Evolutionary conservation across 1,140 invertebrate species (phyloP).

Genomic region (Varroa destructor): DNA sequence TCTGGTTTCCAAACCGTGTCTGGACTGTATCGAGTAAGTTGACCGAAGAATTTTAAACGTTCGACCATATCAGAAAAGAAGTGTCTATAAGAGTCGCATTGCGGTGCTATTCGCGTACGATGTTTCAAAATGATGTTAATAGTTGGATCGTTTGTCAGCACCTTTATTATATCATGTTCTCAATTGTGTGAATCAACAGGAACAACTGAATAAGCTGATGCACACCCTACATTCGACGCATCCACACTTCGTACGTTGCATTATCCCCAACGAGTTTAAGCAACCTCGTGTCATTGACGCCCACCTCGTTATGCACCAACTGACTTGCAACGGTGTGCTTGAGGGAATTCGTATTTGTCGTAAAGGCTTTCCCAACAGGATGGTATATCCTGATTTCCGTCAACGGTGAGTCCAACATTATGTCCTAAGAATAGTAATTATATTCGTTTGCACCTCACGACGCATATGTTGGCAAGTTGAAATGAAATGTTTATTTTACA

Average conservation of each 20-base stretch:
- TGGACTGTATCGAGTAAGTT: slow-evolving; percentile 62
- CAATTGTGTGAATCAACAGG: slow-evolving; percentile 36
- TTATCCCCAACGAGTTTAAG: slow-evolving; percentile 52
- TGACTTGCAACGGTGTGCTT: slow-evolving; percentile 99
- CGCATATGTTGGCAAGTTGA: slow-evolving; percentile 7
- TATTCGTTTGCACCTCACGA: neutral
- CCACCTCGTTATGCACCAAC: slow-evolving; percentile 96
- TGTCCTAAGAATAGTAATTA: slow-evolving; percentile 28
- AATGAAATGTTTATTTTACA: slow-evolving; percentile 21
- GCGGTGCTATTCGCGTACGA: no score
- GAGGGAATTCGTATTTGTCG: slow-evolving; percentile 99
- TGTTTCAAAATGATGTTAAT: no score
- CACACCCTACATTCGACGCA: slow-evolving; percentile 46
- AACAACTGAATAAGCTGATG: slow-evolving; percentile 46
- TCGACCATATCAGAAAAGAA: no score
- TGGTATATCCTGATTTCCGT: slow-evolving; percentile 99
- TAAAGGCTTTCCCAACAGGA: slow-evolving; percentile 99
- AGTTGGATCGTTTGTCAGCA: neutral
- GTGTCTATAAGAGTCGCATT: no score
- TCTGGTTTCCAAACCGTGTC: slow-evolving; percentile 79
- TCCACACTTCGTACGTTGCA: slow-evolving; percentile 52
- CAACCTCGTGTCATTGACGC: slow-evolving; percentile 81
- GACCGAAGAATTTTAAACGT: neutral
- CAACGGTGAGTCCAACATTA: slow-evolving; percentile 60
- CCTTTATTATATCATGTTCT: neutral